A percentile compares a stretch with the other conserved stretches of the same genome.
phyloP scores from a whole-genome alignment of 2,888 invertebrate species.

The Eudemis profundana region DNA sequence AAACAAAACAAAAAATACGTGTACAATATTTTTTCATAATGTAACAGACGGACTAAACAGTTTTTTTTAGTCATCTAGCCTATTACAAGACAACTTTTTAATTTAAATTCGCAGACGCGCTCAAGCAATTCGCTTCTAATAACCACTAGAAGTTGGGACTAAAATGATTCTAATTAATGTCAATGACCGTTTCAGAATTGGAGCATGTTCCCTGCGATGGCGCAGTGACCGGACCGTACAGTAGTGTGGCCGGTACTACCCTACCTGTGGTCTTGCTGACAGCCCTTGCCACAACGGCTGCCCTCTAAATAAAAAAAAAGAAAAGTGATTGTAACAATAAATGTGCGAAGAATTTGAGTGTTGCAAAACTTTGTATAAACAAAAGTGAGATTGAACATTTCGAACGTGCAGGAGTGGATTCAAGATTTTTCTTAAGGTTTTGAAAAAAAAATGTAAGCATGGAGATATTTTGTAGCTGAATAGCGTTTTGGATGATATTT shows the following conservation, averaged over 20 bases:
- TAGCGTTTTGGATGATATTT: constrained; percentile 36
- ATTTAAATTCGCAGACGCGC: not conserved
- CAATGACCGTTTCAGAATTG: constrained; percentile 67
- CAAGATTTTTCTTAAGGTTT: constrained; percentile 12
- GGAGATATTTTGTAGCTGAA: constrained; percentile 40
- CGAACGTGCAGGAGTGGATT: constrained; percentile 8
- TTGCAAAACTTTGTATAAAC: constrained; percentile 26
- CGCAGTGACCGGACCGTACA: constrained; percentile 80
- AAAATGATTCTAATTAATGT: constrained; percentile 24
- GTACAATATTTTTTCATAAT: too few species aligned
- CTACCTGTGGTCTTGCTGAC: constrained; percentile 74
- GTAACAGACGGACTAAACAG: too few species aligned
- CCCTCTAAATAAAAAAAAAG: constrained; percentile 63
- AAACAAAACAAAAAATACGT: too few species aligned
- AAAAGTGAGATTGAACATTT: constrained; percentile 12
- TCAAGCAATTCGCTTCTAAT: constrained; percentile 16
- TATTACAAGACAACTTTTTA: not conserved
- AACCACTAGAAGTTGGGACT: not conserved
- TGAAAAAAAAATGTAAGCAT: constrained; percentile 19
- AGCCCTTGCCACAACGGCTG: constrained; percentile 74
- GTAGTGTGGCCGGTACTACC: constrained; percentile 78
- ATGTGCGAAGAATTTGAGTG: constrained; percentile 29
- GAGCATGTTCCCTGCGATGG: constrained; percentile 81
- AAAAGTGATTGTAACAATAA: constrained; percentile 1
- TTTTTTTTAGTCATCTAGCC: not conserved